Evolutionary conservation across 2,113 vertebrate genomes (phyloP).

Genomic region (human (Homo sapiens)): DNA sequence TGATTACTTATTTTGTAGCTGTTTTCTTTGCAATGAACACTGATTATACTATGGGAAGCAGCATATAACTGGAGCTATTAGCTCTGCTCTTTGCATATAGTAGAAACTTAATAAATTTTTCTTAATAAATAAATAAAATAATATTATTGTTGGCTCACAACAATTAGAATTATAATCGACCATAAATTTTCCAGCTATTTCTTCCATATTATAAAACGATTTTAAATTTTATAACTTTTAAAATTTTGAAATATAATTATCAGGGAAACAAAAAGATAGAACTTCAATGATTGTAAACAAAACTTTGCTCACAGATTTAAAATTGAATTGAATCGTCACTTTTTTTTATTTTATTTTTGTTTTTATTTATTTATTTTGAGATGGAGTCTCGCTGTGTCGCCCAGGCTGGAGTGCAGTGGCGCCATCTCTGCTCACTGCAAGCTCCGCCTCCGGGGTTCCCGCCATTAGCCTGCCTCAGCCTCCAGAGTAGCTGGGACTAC

Average conservation of each 20-base stretch:
- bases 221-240: not conserved
- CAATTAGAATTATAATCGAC: not conserved
- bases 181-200: not conserved
- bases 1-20: not conserved
- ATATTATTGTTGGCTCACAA: not conserved
- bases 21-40: not conserved
- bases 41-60: not conserved
- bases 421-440: too few species aligned
- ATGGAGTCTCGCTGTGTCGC: too few species aligned
- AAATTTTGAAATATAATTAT: not conserved
- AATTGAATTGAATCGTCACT: not conserved
- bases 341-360: too few species aligned
- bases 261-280: not conserved
- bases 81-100: not conserved
- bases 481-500: too few species aligned
- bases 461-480: too few species aligned
- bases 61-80: not conserved
- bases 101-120: not conserved
- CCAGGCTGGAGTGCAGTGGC: too few species aligned
- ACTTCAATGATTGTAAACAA: not conserved
- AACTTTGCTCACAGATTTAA: not conserved
- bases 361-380: too few species aligned
- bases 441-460: too few species aligned
- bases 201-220: not conserved
- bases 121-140: not conserved